These are phyloP conservation scores for Phaethornis superciliosus DNA, from an alignment of 2,113 vertebrate genomes.

Conservation along the genomic window DNA sequence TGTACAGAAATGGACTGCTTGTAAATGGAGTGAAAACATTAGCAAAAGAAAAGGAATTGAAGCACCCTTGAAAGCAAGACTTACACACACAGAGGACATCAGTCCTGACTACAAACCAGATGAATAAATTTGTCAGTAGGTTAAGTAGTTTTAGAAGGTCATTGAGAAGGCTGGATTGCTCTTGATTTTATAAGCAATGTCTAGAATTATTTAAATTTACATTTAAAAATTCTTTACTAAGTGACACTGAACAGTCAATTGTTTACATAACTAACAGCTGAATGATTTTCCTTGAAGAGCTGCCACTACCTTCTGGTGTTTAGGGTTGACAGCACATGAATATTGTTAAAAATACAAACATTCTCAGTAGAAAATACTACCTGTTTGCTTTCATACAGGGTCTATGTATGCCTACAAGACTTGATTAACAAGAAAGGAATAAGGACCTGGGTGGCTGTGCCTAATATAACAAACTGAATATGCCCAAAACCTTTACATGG, in stretches of 20 bases:
- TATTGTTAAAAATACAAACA: background rate
- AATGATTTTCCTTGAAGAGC: background rate
- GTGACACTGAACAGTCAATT: background rate
- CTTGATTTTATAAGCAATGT: background rate
- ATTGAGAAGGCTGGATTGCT: background rate
- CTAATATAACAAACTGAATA: background rate
- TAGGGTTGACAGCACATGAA: background rate
- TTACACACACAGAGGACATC: background rate
- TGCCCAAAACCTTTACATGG: background rate
- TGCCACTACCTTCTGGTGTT: background rate
- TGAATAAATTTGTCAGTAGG: background rate
- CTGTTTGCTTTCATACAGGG: background rate
- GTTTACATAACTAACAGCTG: background rate
- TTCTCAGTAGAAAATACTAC: background rate
- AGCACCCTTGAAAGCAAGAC: slow-evolving; percentile 26
- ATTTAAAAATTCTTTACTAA: background rate
- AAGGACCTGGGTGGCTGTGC: background rate
- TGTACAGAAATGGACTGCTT: slow-evolving; percentile 30
- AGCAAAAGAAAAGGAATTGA: slow-evolving; percentile 16
- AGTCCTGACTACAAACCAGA: background rate
- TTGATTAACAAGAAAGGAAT: background rate
- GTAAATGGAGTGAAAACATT: background rate
- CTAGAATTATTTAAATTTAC: background rate
- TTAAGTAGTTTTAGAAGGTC: slow-evolving; percentile 6
- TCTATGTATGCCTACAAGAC: background rate